These are phyloP conservation scores for Campoplex nolae DNA, from an alignment of 2,888 invertebrate species.

Conservation along the genomic window DNA sequence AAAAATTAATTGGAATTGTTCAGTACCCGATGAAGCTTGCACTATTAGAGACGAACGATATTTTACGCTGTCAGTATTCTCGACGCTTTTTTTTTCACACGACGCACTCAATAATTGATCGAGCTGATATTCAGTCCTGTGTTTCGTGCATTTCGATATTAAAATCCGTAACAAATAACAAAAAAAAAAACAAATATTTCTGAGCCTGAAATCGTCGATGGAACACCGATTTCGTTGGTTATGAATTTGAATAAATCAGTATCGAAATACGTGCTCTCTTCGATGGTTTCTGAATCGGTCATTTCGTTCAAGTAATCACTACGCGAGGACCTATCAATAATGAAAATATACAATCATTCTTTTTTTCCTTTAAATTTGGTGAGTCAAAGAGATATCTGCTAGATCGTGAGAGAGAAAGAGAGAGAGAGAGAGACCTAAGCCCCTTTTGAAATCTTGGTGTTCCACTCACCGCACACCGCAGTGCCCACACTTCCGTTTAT, in stretches of 20 bases:
- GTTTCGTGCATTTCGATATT: too few species aligned
- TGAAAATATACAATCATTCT: background rate
- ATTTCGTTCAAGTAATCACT: background rate
- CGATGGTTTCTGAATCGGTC: too few species aligned
- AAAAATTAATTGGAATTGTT: too few species aligned
- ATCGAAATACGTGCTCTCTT: too few species aligned
- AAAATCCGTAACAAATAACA: too few species aligned
- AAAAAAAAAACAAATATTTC: too few species aligned
- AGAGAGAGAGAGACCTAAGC: background rate
- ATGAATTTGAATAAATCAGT: too few species aligned
- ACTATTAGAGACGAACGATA: too few species aligned
- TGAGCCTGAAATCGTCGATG: too few species aligned
- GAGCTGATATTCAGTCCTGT: background rate
- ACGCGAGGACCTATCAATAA: background rate
- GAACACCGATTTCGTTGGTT: too few species aligned
- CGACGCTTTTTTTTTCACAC: background rate
- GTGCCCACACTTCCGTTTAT: slow-evolving; percentile 18
- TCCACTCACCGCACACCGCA: slow-evolving; percentile 15
- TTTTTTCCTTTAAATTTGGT: background rate
- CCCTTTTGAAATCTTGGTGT: slow-evolving; percentile 2
- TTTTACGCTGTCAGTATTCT: background rate
- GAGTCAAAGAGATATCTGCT: background rate
- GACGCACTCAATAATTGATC: too few species aligned
- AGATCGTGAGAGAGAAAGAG: background rate
- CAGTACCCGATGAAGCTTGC: too few species aligned